Conservation (phyloP, 1,140 invertebrate genomes). For the Anagrus nilaparvatae region DNA sequence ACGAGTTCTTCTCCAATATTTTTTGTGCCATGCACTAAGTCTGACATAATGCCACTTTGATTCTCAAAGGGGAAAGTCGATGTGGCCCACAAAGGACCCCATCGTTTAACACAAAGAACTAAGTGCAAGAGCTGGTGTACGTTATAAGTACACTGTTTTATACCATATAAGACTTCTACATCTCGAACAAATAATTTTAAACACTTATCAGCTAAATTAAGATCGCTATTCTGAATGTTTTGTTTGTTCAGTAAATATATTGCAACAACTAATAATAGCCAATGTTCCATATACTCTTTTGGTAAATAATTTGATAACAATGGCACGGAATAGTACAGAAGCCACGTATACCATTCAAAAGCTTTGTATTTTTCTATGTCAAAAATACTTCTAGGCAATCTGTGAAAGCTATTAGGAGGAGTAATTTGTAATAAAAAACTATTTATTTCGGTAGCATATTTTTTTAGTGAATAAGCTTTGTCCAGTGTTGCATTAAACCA, state of each 20-base stretch:
- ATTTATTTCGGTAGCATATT: constrained; percentile 11
- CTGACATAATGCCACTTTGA: constrained; percentile 17
- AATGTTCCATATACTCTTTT: constrained; percentile 21
- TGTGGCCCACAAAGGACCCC: constrained; percentile 19
- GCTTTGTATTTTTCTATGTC: constrained; percentile 19
- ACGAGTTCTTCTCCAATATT: no score
- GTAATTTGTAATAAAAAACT: constrained; percentile 11
- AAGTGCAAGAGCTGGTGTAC: constrained; percentile 18
- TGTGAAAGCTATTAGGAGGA: constrained; percentile 15
- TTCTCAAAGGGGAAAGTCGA: constrained; percentile 20
- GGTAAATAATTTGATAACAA: constrained; percentile 12
- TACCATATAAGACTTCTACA: constrained; percentile 13
- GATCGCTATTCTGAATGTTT: constrained; percentile 8
- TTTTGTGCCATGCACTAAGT: constrained; percentile 15
- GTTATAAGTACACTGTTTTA: constrained; percentile 15
- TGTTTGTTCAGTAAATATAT: constrained; percentile 17
- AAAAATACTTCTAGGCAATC: constrained; percentile 15
- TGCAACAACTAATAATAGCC: constrained; percentile 17
- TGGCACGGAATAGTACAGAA: constrained; percentile 20
- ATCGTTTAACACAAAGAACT: constrained; percentile 14
- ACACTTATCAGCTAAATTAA: constrained; percentile 14
- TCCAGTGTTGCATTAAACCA: constrained; percentile 10
- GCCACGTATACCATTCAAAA: constrained; percentile 16
- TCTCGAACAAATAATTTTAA: constrained; percentile 18
- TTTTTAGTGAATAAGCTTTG: no score